Base-by-base conservation (phyloP, 2,113 vertebrate species). In the Eidolon helvum region DNA sequence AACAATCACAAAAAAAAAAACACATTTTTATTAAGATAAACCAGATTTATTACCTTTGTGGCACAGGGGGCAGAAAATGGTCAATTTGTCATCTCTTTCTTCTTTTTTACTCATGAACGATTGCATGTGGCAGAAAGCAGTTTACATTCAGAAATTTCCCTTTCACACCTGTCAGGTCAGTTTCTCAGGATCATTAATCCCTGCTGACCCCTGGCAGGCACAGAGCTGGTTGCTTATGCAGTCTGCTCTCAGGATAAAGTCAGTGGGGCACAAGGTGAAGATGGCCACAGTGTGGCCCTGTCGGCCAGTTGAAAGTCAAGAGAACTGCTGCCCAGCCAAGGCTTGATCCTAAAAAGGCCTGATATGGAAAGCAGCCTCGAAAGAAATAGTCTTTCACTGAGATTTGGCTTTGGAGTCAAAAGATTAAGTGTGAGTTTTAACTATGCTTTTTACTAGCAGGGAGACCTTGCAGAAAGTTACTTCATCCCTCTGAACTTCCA, bases 141-240 rank as follows among this genome's bases (percentile, higher is more conserved):
- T 95, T 96, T 87, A 91, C n/a, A 69, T 79, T 89, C 69, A 78
- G 59, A 91, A 88, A 88, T 59, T 95, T 87, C 84, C 74, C 86
- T 96, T 93, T 65, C 68, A 91, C 35, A 95, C 79, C 68, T 72
- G 72, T 69, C 91, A 85, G 50, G 74, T 33, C 90, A 65, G 78
- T 43, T 93, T 95, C 50, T 93, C 30, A 21, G 50, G 63, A 65
- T 77, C 57, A 71, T 96, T 93, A 89, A 90, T 96, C 83, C 83
- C 72, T 10, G 35, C 24, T 35, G 18, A 61, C 65, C 55, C 68
- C 57, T 2, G 14, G 48, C 30, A 88, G 82, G 61, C 35, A 26
- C 33, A 43, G 80, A 77, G 59, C 40, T 82, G 55, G 15, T 59
- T 40, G 28, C 53, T 88, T 30, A 19, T 10, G 45, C 33, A 18